A percentile compares a stretch with the other conserved stretches of the same genome.
These are phyloP conservation scores for Oreochromis grahami DNA, from an alignment of 2,797 vertebrate species.

Conservation along the genomic window DNA sequence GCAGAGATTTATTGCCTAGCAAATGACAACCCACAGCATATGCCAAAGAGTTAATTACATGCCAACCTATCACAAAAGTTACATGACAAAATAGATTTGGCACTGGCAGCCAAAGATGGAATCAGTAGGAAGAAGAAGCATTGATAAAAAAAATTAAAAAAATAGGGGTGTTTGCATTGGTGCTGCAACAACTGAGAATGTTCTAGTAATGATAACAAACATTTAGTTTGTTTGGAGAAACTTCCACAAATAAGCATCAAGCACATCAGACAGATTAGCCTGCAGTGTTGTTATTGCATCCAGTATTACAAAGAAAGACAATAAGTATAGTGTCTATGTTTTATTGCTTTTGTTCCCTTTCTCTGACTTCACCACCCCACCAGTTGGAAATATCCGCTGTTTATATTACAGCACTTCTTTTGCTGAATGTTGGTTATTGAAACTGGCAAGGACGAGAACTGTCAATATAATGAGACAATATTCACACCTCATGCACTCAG, in stretches of 20 bases:
- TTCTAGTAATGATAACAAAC: slow-evolving; percentile 34
- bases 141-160: not conserved
- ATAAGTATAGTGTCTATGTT: slow-evolving; percentile 53
- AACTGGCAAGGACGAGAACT: slow-evolving; percentile 57
- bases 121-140: slow-evolving; percentile 7
- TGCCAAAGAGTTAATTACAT: slow-evolving; percentile 74
- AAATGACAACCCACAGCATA: slow-evolving; percentile 68
- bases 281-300: slow-evolving; percentile 49
- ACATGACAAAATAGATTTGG: slow-evolving; percentile 68
- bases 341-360: slow-evolving; percentile 58
- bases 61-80: slow-evolving; percentile 67
- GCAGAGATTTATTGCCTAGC: slow-evolving; percentile 70
- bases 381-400: slow-evolving; percentile 55
- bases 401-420: slow-evolving; percentile 56
- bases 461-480: slow-evolving; percentile 72
- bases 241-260: not conserved
- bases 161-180: slow-evolving; percentile 10
- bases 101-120: slow-evolving; percentile 54
- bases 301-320: slow-evolving; percentile 61
- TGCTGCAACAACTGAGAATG: slow-evolving; percentile 13
- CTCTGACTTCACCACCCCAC: slow-evolving; percentile 17
- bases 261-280: slow-evolving; percentile 40
- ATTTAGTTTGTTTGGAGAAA: slow-evolving; percentile 29
- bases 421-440: slow-evolving; percentile 61
- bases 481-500: slow-evolving; percentile 49